Conservation (phyloP, 2,888 invertebrate species). For the Macaria liturata region DNA sequence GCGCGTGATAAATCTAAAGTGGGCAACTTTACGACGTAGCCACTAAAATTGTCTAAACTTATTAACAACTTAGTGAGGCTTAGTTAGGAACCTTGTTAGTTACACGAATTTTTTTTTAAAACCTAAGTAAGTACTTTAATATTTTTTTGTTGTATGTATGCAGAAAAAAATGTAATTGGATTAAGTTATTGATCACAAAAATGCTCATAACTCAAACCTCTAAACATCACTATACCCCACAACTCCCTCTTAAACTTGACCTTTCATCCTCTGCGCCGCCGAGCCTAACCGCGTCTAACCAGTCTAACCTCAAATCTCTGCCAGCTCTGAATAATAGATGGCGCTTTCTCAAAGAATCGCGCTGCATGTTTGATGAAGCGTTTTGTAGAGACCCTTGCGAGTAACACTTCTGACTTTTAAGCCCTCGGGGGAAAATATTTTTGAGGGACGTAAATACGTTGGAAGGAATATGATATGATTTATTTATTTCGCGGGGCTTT, state of each 20-base stretch:
- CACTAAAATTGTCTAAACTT: slow-evolving; percentile 30
- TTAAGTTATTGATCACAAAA: no score
- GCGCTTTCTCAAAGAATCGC: slow-evolving; percentile 31
- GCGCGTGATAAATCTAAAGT: slow-evolving; percentile 26
- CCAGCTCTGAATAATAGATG: slow-evolving; percentile 31
- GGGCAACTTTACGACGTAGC: slow-evolving; percentile 34
- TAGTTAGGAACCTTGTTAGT: slow-evolving; percentile 2
- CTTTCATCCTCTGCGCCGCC: background rate
- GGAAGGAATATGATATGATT: no score
- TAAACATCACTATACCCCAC: no score
- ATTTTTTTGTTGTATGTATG: no score
- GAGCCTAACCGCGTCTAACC: slow-evolving; percentile 8
- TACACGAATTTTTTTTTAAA: background rate
- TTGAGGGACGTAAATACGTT: background rate
- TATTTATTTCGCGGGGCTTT: no score
- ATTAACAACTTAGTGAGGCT: slow-evolving; percentile 30
- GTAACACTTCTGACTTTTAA: slow-evolving; percentile 12
- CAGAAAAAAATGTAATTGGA: no score
- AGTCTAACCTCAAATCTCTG: slow-evolving; percentile 13
- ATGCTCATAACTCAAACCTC: no score
- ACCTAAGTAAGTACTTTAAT: no score
- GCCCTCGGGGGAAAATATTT: background rate
- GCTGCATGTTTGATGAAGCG: slow-evolving; percentile 31
- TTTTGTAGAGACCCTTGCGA: slow-evolving; percentile 26
- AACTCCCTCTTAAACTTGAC: slow-evolving; percentile 9